Base-by-base conservation (phyloP, 1,140 invertebrate species). In the Asbolus verrucosus region DNA sequence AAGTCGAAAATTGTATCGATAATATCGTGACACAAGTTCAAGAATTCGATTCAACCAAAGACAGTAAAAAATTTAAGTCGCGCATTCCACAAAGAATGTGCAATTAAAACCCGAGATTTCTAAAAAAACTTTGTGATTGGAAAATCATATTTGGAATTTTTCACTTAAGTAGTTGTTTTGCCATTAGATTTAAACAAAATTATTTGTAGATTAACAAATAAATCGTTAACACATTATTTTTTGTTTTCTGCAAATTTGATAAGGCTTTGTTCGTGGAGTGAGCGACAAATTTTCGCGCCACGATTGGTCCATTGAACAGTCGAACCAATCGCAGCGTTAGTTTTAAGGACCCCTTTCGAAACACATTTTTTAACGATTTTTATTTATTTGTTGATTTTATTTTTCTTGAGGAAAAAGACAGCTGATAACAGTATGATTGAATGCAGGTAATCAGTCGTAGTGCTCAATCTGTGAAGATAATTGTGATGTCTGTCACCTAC, bases 21-120 rank as follows among this genome's bases (percentile, higher is more conserved):
- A 74, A 69, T 65, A 68, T 74, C 31, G 76, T 77, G 6, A 72
- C 75, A 6, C 71, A 73, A 63, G 74, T 73, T 21, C 67, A 74
- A 59, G 75, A 76, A 65, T 30, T 69, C 6, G 65, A 71, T 30
- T 24, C 36, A 36, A 61, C 50, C 31, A 72, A 72, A 67, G 67
- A 69, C 14, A 61, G 31, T 67, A 74, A 66, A 67, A 65, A 71
- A 62, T 76, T 75, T 33, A 74, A 76, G 33, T 76, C 73, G 43
- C 75, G 75, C 60, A 76, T 76, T 46, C 75, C 70, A 13, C 75
- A 76, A 59, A 69, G 70, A 13, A 72, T 74, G 73, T 76, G 71
- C 50, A 75, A 75, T 62, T 75, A 0, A 15, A 19, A 33, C 11
- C n/a, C n/a, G n/a, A n/a, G n/a, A n/a, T n/a, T n/a, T n/a, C n/a